These are phyloP conservation scores for Cairina moschata DNA, from an alignment of 2,113 vertebrate genomes.

Conservation along the genomic window DNA sequence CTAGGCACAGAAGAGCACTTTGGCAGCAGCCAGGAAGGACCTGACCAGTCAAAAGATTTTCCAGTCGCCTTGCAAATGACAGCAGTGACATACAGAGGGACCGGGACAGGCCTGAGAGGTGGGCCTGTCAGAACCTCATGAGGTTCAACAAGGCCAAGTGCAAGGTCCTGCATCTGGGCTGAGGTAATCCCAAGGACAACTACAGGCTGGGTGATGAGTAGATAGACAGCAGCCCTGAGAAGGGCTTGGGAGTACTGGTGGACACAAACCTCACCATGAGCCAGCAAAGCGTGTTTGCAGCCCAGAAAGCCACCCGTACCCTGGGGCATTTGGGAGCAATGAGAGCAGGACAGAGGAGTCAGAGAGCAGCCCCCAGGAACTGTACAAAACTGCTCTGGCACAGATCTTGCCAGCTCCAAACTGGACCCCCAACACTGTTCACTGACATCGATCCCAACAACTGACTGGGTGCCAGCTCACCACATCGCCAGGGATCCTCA, in stretches of 20 bases:
- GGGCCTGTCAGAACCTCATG: too few relatives aligned
- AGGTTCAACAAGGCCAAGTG: too few relatives aligned
- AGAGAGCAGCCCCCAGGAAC: not conserved
- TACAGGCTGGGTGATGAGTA: too few relatives aligned
- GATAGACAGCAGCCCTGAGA: too few relatives aligned
- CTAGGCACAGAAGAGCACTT: accelerated
- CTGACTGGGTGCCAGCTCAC: accelerated
- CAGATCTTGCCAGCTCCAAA: not conserved
- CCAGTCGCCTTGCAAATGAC: not conserved
- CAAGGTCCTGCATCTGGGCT: too few relatives aligned
- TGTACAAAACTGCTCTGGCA: accelerated
- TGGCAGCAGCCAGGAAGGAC: not conserved
- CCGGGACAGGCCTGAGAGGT: too few relatives aligned
- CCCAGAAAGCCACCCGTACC: too few relatives aligned
- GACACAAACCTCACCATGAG: too few relatives aligned
- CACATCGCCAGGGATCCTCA: accelerated
- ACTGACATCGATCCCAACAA: not conserved
- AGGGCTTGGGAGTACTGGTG: too few relatives aligned
- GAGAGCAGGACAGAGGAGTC: not conserved
- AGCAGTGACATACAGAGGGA: not conserved
- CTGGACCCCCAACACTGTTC: accelerated
- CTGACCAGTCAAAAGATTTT: accelerated
- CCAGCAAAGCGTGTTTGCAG: too few relatives aligned
- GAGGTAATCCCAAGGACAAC: too few relatives aligned
- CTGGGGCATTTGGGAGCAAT: not conserved